These are phyloP conservation scores for Parasteatoda tepidariorum DNA, from an alignment of 1,140 invertebrate species.

Conservation along the genomic window DNA sequence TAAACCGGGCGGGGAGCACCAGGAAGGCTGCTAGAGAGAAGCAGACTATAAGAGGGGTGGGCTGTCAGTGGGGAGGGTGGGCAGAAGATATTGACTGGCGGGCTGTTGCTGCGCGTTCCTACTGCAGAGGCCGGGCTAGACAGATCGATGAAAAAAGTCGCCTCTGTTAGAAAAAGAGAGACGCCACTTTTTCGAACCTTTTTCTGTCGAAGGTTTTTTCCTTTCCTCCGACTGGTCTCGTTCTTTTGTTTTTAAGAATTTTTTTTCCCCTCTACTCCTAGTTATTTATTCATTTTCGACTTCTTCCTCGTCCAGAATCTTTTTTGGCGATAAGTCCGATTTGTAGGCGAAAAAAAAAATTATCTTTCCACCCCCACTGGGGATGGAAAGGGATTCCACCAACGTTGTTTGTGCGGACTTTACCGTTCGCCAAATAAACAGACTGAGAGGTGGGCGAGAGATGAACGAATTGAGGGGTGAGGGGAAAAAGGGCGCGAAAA, in stretches of 20 bases:
- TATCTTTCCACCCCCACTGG: too few species aligned
- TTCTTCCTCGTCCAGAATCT: conserved; percentile 8
- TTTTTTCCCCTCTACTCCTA: conserved; percentile 4
- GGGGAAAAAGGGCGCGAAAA: too few species aligned
- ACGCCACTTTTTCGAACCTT: conserved; percentile 52
- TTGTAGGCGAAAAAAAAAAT: conserved; percentile 19
- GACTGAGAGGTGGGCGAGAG: neutral
- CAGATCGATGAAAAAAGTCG: conserved; percentile 60
- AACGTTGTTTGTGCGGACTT: neutral
- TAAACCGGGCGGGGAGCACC: conserved; percentile 30
- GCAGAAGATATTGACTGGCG: conserved; percentile 59
- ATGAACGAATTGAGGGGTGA: neutral
- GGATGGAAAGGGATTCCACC: neutral
- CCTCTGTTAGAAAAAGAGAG: conserved; percentile 45
- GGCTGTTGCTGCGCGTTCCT: conserved; percentile 36
- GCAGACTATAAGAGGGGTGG: conserved; percentile 5
- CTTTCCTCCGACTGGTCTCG: conserved; percentile 6
- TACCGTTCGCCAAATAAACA: neutral
- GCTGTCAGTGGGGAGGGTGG: conserved; percentile 29
- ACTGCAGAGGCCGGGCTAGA: conserved; percentile 37
- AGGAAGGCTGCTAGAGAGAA: conserved; percentile 5
- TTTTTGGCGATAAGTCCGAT: conserved; percentile 25
- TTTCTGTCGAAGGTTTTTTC: conserved; percentile 9
- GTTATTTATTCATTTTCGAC: conserved; percentile 42
- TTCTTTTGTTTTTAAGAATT: conserved; percentile 6